Evolutionary conservation across 2,888 invertebrate species (phyloP), one percentile per base, ranked within the genome.

Genomic region (Cerceris rybyensis): DNA sequence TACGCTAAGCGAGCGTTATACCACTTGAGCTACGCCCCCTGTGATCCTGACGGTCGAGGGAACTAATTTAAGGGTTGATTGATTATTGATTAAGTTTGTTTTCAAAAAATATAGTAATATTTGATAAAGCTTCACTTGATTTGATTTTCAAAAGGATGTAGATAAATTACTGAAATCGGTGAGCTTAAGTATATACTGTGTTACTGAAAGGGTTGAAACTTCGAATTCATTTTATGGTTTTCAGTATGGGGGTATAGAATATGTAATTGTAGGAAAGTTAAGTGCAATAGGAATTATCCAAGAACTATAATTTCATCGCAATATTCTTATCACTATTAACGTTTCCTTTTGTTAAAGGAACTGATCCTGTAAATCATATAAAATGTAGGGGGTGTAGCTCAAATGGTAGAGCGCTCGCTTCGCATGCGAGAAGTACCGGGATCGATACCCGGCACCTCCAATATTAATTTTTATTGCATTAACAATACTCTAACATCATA

Each of bases 1-100:
- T 90, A 91, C 91, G 91, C 90, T 91, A 91, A 91, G 90, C 91
- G 90, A 91, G 91, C 89, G 91, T 90, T 91, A 90, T 91, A 91
- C 89, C 90, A 90, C 90, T 89, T 90, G 90, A 91, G 90, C 91
- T 90, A 90, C 90, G 88, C 89, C 90, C 90, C 59, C 59, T 13
- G 54, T 28, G 28, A 28, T 28, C 28, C 28, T 28, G 28, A 28
- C 28, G 1, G 28, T 28, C 28, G 28, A 28, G 4, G 28, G 28
- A 28, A 28, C 28, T 28, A 28, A 28, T 28, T 28, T 28, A 28
- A 28, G 28, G 28, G 28, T 2, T 28, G 28, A 28, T 28, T 28
- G 28, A 28, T 28, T 28, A 28, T 28, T 28, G 28, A 28, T 28
- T 28, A 28, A 28, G 28, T 28, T 28, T 28, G 4, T 28, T 28